Percentiles rank a stretch among this genome's conserved stretches.
These are phyloP conservation scores for Cistogaster globosa DNA, from an alignment of 2,888 invertebrate species.

Conservation along the genomic window DNA sequence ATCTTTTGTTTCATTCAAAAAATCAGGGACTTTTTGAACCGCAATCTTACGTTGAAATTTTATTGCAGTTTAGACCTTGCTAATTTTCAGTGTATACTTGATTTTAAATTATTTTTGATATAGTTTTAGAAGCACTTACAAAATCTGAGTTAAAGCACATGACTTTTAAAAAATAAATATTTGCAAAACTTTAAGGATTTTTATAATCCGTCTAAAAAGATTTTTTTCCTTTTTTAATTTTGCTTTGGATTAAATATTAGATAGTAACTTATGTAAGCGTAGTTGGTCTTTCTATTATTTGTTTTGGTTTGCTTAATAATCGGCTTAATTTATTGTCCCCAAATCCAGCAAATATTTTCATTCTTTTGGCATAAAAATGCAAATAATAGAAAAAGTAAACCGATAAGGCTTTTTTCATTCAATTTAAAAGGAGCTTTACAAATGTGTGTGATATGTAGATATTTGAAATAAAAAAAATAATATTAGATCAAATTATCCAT, in stretches of 20 bases:
- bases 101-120: too few species aligned
- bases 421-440: neutral
- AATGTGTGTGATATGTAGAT: neutral
- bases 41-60: too few species aligned
- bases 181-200: too few species aligned
- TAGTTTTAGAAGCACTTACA: too few species aligned
- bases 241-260: neutral
- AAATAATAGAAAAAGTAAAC: neutral
- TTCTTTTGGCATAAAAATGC: neutral
- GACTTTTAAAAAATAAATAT: too few species aligned
- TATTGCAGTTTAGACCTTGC: too few species aligned
- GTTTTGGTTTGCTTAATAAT: conserved; percentile 22
- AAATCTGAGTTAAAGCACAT: too few species aligned
- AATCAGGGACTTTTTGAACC: too few species aligned
- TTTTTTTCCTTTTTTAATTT: neutral
- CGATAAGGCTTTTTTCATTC: neutral
- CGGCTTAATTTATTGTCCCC: conserved; percentile 53
- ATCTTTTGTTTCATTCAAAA: too few species aligned
- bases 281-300: neutral
- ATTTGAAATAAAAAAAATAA: neutral
- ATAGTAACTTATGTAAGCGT: neutral
- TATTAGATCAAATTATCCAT: conserved; percentile 12
- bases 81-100: too few species aligned
- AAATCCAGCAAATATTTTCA: neutral
- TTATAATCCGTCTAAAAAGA: too few species aligned